Conservation (phyloP, 2,888 invertebrate genomes). For the Drosophila emarginata region DNA sequence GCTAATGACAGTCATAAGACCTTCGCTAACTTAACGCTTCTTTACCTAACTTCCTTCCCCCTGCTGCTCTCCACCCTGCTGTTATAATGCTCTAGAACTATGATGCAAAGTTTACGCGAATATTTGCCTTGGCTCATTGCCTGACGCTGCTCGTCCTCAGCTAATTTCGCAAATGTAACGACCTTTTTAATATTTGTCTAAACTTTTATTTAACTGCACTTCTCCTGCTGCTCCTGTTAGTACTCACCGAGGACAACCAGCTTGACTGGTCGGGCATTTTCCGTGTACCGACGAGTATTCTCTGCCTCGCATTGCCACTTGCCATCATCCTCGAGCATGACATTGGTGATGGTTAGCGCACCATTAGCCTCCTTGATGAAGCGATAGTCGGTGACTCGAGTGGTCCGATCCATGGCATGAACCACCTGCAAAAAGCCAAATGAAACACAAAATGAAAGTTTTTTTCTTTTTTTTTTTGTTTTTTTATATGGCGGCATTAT, state of each 20-base stretch:
- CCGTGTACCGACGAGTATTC: constrained; percentile 85
- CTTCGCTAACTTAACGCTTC: constrained; percentile 8
- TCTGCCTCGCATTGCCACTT: constrained; percentile 89
- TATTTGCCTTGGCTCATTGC: constrained; percentile 37
- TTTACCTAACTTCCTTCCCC: not conserved
- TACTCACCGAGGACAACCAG: constrained; percentile 87
- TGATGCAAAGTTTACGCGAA: constrained; percentile 20
- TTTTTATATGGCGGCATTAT: constrained; percentile 25
- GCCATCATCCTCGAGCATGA: constrained; percentile 87
- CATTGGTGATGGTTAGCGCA: constrained; percentile 82
- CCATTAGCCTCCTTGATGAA: constrained; percentile 82
- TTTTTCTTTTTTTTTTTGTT: not conserved
- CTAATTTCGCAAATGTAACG: constrained; percentile 60
- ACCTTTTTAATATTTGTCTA: constrained; percentile 58
- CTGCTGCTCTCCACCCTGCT: not conserved
- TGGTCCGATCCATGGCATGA: constrained; percentile 82
- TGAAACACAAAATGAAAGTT: not conserved
- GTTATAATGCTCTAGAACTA: no score
- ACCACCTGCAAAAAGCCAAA: constrained; percentile 72
- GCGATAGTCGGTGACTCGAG: constrained; percentile 82
- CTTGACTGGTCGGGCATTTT: constrained; percentile 86
- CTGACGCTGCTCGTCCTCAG: constrained; percentile 32
- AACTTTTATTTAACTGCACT: constrained; percentile 35
- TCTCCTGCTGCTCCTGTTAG: not conserved
- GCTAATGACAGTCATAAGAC: constrained; percentile 13